These are phyloP conservation scores for Calameuta filiformis DNA, from an alignment of 2,888 invertebrate species.

Conservation along the genomic window DNA sequence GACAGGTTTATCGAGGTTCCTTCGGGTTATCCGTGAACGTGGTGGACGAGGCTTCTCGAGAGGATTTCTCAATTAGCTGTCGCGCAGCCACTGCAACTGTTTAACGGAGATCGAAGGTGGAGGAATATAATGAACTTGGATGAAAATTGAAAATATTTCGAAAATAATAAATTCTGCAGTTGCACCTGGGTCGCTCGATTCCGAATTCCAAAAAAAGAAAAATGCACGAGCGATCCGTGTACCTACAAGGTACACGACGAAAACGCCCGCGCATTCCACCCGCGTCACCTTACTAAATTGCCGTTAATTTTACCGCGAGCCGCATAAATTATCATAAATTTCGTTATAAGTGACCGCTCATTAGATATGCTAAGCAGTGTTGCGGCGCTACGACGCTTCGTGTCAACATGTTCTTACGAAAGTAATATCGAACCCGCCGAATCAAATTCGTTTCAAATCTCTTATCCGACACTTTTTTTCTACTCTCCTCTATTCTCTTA, in stretches of 20 bases:
- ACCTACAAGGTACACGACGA: conserved; percentile 17
- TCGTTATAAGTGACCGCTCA: conserved; percentile 43
- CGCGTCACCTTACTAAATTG: conserved; percentile 34
- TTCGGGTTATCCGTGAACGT: conserved; percentile 21
- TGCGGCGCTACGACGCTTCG: conserved; percentile 12
- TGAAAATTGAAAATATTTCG: no score
- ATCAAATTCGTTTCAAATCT: conserved; percentile 2
- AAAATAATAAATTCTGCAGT: no score
- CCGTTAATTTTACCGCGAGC: conserved; percentile 41
- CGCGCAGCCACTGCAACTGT: background rate
- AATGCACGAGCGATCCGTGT: background rate
- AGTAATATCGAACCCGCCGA: conserved; percentile 6
- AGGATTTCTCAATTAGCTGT: conserved; percentile 39
- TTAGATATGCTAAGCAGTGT: conserved; percentile 37
- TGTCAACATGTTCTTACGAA: conserved; percentile 20
- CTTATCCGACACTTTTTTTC: background rate
- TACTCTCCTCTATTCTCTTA: no score
- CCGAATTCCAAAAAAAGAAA: no score
- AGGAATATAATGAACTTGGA: no score
- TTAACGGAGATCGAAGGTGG: background rate
- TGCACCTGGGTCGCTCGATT: no score
- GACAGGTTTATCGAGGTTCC: conserved; percentile 40
- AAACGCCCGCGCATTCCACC: conserved; percentile 38
- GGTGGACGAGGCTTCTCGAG: no score
- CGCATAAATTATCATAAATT: conserved; percentile 46